Base-by-base conservation (phyloP, 1,140 invertebrate genomes). In the Bombus huntii region DNA sequence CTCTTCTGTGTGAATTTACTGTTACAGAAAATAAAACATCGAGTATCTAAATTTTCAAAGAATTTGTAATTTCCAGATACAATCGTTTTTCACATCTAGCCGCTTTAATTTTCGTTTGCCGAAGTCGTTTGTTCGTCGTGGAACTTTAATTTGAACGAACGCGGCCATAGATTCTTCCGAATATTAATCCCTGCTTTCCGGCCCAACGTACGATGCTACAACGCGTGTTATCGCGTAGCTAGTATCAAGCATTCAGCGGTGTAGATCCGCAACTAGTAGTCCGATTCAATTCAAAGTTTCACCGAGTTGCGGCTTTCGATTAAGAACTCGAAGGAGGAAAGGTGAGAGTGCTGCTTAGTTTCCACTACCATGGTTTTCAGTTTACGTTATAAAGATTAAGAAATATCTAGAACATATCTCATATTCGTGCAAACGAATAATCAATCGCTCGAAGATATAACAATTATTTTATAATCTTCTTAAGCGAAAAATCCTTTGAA, bases 201-300 rank as follows among this genome's bases (percentile, higher is more conserved):
- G 13, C 4, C 9, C 25, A 57, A 57, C 28, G 57, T 83, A 47
- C 42, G 42, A 22, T 4, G 34, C 39, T 39, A 57, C 31, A 34
- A 42, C 39, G 66, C 62, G 70, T 31, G 42, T 59, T 80, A 80
- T 80, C 74, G n/a, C 39, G 57, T 34, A n/a, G 57, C 66, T 28
- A 22, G 77, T 68, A 84, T 72, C 68, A 59, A 71, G 68, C 57
- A 85, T 80, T 80, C 68, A 53, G 39, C 12, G 34, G 83, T 6
- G 53, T 31, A 80, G 70, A 39, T 53, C 66, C 77, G 77, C 37
- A 80, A 73, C 57, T 85, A 73, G 76, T 85, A 59, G 77, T 57
- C 15, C 83, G 83, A 85, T 80, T 85, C 77, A 53, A 85, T 85
- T 39, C 76, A 85, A 85, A 85, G 83, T 85, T 85, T 85, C 83